Conservation (phyloP, 1,140 invertebrate genomes). For the Geopemphigus sp. region DNA sequence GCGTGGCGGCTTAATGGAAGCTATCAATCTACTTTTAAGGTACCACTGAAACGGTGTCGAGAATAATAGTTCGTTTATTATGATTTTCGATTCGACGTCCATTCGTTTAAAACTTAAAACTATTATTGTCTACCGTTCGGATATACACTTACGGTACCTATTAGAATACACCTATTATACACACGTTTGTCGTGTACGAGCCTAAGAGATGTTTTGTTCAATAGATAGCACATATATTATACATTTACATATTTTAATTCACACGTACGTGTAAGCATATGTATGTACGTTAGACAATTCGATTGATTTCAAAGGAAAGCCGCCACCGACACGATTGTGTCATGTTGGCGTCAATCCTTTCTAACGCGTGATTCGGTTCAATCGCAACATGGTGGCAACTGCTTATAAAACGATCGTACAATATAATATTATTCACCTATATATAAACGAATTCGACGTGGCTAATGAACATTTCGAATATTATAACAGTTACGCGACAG, state of each 20-base stretch:
- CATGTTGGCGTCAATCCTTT: conserved; percentile 30
- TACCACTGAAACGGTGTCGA: neutral
- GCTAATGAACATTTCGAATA: conserved; percentile 7
- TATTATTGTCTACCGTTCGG: neutral
- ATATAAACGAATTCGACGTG: conserved; percentile 27
- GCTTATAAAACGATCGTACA: neutral
- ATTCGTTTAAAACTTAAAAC: neutral
- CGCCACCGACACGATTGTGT: conserved; percentile 9
- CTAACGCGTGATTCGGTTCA: conserved; percentile 2
- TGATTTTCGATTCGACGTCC: neutral
- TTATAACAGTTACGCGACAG: neutral
- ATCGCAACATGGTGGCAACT: neutral
- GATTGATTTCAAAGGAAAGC: conserved; percentile 28
- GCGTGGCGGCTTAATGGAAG: neutral
- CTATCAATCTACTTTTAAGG: neutral
- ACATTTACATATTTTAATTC: conserved; percentile 5
- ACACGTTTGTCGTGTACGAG: neutral
- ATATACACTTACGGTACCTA: neutral
- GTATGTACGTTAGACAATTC: neutral
- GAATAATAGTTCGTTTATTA: neutral
- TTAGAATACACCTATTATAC: neutral
- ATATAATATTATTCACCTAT: neutral
- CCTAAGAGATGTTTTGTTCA: neutral
- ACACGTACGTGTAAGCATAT: neutral
- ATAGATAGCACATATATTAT: neutral